Percentiles rank a stretch among this genome's conserved stretches.
Evolutionary conservation across 2,888 invertebrate genomes (phyloP).

Genomic region (Sphaerophoria taeniata): DNA sequence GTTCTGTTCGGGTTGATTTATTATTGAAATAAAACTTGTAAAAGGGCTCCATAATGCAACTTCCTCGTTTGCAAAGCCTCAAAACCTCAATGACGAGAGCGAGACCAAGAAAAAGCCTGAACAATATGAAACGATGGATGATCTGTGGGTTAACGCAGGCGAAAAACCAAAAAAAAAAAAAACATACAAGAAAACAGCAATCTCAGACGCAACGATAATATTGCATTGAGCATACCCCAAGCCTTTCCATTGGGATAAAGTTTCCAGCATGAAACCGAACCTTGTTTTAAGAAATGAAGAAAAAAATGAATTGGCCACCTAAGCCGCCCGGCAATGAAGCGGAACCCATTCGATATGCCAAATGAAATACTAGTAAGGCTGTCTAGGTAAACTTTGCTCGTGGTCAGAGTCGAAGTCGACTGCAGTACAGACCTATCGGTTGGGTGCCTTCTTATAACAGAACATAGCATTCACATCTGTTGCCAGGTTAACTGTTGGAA

Average conservation of each 20-base stretch:
- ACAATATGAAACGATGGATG: conserved; percentile 26
- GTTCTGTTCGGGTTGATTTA: conserved; percentile 47
- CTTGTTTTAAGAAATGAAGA: neutral
- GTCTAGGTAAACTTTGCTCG: conserved; percentile 54
- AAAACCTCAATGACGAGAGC: conserved; percentile 15
- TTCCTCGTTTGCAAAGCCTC: conserved; percentile 56
- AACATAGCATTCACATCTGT: conserved; percentile 34
- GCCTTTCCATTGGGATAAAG: conserved; percentile 53
- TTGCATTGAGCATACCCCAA: conserved; percentile 49
- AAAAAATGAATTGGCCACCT: conserved; percentile 11
- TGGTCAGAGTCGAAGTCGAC: neutral
- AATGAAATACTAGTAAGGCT: conserved; percentile 63
- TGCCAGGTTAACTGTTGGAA: conserved; percentile 48
- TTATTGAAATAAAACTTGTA: conserved; percentile 40
- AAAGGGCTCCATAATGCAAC: conserved; percentile 56
- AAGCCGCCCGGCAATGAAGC: conserved; percentile 67
- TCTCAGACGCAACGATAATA: conserved; percentile 51
- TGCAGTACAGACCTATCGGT: conserved; percentile 12
- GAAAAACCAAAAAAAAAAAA: neutral
- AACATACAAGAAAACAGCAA: neutral
- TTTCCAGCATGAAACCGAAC: conserved; percentile 61
- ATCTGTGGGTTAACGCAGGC: conserved; percentile 42
- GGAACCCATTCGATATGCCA: conserved; percentile 56
- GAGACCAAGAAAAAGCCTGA: neutral
- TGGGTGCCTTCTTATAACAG: conserved; percentile 33